Evolutionary conservation across 37 sponge, comb jelly and placozoan genomes (phyloP).

Genomic region (Axinella damicornis): DNA sequence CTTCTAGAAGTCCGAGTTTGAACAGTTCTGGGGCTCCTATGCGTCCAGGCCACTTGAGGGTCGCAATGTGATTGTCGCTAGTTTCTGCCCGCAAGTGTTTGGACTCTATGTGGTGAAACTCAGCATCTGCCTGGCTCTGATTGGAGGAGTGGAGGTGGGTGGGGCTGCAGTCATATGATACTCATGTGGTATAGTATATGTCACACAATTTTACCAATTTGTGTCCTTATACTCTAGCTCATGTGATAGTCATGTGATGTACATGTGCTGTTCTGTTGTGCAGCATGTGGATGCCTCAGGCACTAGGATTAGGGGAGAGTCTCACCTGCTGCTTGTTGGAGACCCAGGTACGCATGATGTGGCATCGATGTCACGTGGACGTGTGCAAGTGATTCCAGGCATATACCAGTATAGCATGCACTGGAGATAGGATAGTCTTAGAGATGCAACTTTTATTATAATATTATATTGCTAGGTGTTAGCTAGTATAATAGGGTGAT

Average conservation of each 20-base stretch:
- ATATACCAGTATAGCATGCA: too few species aligned
- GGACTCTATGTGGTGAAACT: constrained; percentile 90
- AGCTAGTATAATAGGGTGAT: too few species aligned
- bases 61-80: constrained; percentile 81
- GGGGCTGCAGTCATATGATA: background rate
- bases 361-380: background rate
- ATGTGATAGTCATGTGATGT: constrained; percentile 19
- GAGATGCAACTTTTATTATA: too few species aligned
- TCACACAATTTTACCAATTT: too few species aligned
- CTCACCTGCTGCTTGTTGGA: constrained; percentile 90
- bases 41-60: constrained; percentile 62
- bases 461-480: too few species aligned
- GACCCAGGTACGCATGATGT: constrained; percentile 81
- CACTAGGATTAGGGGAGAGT: constrained; percentile 87
- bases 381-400: too few species aligned
- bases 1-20: constrained; percentile 45
- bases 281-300: constrained; percentile 80
- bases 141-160: constrained; percentile 86
- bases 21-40: constrained; percentile 31
- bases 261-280: constrained; percentile 8
- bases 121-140: constrained; percentile 75
- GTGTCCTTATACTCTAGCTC: background rate
- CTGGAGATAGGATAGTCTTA: too few species aligned
- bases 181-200: too few species aligned
- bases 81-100: constrained; percentile 94